These are phyloP conservation scores for Anastrepha obliqua DNA, from an alignment of 1,140 invertebrate species.

Conservation along the genomic window DNA sequence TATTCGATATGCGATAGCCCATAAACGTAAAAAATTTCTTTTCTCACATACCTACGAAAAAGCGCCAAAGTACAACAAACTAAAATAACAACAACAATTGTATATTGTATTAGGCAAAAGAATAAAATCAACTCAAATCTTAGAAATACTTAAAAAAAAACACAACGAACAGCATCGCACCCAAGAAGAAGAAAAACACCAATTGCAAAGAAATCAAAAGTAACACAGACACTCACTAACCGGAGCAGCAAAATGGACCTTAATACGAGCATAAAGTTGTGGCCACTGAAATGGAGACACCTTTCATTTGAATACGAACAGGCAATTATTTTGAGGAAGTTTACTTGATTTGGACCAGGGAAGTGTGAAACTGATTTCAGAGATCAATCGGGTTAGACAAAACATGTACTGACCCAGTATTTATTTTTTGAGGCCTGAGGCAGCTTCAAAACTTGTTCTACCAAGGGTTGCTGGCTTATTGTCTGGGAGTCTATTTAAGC, in stretches of 20 bases:
- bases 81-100: neutral
- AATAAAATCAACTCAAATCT: constrained; percentile 23
- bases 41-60: constrained; percentile 66
- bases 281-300: neutral
- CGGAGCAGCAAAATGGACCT: neutral
- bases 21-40: constrained; percentile 65
- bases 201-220: constrained; percentile 10
- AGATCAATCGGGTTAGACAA: too few species aligned
- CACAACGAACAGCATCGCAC: neutral
- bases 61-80: neutral
- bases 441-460: too few species aligned
- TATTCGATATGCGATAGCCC: constrained; percentile 64
- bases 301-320: neutral
- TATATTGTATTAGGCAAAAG: neutral
- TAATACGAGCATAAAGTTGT: neutral
- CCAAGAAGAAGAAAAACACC: neutral
- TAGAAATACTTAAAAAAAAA: neutral
- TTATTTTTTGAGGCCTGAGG: too few species aligned
- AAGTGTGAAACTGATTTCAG: too few species aligned
- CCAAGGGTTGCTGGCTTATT: too few species aligned
- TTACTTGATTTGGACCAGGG: too few species aligned
- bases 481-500: too few species aligned
- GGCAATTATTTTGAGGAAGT: neutral
- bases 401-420: too few species aligned
- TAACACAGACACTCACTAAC: neutral